A percentile compares a stretch with the other conserved stretches of the same genome.
Conservation (phyloP, 2,797 vertebrate genomes). For the Aratinga solstitialis region DNA sequence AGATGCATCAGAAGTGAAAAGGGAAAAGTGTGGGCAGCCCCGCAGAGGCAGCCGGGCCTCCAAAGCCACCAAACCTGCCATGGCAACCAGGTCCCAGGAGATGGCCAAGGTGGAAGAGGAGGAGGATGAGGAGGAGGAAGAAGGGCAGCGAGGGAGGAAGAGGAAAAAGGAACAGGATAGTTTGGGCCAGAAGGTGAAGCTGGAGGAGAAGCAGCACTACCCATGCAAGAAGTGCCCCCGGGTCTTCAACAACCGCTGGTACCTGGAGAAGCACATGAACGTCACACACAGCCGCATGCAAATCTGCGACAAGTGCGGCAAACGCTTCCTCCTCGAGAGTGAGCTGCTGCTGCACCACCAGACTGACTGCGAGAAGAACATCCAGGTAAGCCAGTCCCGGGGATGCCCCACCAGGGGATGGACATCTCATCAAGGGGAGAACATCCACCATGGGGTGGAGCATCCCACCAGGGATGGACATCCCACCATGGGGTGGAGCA, state of each 20-base stretch:
- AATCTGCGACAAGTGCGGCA: slow-evolving; percentile 95
- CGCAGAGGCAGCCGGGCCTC: slow-evolving; percentile 72
- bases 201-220: slow-evolving; percentile 95
- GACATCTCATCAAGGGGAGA: background rate
- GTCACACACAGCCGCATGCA: slow-evolving; percentile 98
- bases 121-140: slow-evolving; percentile 73
- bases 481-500: background rate
- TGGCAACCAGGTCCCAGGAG: slow-evolving; percentile 73
- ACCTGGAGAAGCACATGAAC: slow-evolving; percentile 98
- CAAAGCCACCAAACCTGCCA: slow-evolving; percentile 64
- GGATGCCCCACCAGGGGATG: background rate
- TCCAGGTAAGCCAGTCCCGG: slow-evolving; percentile 84
- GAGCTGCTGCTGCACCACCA: slow-evolving; percentile 96
- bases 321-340: slow-evolving; percentile 94
- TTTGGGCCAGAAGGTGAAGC: slow-evolving; percentile 89
- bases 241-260: slow-evolving; percentile 98
- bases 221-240: slow-evolving; percentile 95
- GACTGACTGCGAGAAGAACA: slow-evolving; percentile 97
- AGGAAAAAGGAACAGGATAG: slow-evolving; percentile 78
- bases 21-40: slow-evolving; percentile 61
- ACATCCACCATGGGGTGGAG: no score
- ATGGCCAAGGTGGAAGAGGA: slow-evolving; percentile 65
- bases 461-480: background rate
- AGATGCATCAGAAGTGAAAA: slow-evolving; percentile 63
- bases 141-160: slow-evolving; percentile 76